phyloP scores from a whole-genome alignment of 2,113 vertebrate species.

The Hydrolagus affinis region DNA sequence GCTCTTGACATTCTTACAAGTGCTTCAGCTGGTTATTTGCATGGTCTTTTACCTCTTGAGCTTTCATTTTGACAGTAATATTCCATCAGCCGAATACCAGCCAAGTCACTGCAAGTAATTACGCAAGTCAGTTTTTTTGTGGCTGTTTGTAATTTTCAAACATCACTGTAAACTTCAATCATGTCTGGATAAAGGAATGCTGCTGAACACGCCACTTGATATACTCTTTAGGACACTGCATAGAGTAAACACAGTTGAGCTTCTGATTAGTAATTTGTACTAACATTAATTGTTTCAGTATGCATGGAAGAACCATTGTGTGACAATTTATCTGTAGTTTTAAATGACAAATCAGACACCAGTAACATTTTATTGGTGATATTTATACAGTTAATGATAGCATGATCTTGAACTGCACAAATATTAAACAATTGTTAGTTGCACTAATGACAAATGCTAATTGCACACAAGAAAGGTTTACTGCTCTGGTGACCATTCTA shows the following conservation, averaged over 20 bases:
- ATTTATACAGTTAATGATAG: not conserved
- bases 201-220: not conserved
- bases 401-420: too few relatives aligned
- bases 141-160: not conserved
- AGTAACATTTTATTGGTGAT: not conserved
- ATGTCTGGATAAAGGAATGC: not conserved
- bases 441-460: not conserved
- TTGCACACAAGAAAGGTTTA: not conserved
- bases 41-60: not conserved
- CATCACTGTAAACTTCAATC: not conserved
- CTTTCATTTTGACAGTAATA: not conserved
- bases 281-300: not conserved
- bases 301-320: not conserved
- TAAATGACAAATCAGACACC: not conserved
- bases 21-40: not conserved
- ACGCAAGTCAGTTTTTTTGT: not conserved
- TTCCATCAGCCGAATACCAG: not conserved
- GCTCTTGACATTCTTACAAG: not conserved
- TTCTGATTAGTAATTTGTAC: not conserved
- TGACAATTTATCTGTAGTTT: not conserved
- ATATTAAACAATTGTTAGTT: not conserved
- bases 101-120: not conserved
- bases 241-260: not conserved
- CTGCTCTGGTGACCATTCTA: not conserved
- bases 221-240: not conserved